These are phyloP conservation scores for Liposcelis brunnea DNA, from an alignment of 2,888 invertebrate genomes.

Conservation along the genomic window DNA sequence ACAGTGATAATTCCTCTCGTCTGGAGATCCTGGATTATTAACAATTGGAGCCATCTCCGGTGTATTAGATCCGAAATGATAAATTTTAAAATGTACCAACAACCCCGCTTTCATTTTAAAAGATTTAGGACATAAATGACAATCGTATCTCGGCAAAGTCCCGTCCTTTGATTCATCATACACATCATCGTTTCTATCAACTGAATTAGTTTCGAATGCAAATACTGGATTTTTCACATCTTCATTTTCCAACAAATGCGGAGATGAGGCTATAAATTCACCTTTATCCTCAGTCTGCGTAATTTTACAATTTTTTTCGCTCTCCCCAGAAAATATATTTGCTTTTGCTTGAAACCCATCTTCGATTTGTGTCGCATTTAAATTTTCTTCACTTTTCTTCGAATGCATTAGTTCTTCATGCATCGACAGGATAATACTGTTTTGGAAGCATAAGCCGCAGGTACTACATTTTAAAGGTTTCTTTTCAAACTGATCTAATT, in stretches of 20 bases:
- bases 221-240: neutral
- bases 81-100: slow-evolving; percentile 64
- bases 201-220: slow-evolving; percentile 5
- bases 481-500: slow-evolving; percentile 20
- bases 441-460: slow-evolving; percentile 54
- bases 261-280: slow-evolving; percentile 20
- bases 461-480: slow-evolving; percentile 40
- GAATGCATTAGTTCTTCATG: slow-evolving; percentile 53
- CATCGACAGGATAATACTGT: slow-evolving; percentile 49
- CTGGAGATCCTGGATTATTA: neutral
- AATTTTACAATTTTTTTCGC: no score
- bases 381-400: slow-evolving; percentile 21
- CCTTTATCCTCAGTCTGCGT: slow-evolving; percentile 15
- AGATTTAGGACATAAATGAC: slow-evolving; percentile 59
- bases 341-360: slow-evolving; percentile 20
- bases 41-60: neutral
- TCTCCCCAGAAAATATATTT: no score
- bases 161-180: slow-evolving; percentile 27
- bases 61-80: slow-evolving; percentile 39
- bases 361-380: slow-evolving; percentile 25
- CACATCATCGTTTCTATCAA: slow-evolving; percentile 9
- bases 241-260: neutral
- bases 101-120: slow-evolving; percentile 70
- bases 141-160: slow-evolving; percentile 35
- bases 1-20: slow-evolving; percentile 11